phyloP scores from a whole-genome alignment of 2,888 invertebrate genomes.

The Choristoneura rosaceana region DNA sequence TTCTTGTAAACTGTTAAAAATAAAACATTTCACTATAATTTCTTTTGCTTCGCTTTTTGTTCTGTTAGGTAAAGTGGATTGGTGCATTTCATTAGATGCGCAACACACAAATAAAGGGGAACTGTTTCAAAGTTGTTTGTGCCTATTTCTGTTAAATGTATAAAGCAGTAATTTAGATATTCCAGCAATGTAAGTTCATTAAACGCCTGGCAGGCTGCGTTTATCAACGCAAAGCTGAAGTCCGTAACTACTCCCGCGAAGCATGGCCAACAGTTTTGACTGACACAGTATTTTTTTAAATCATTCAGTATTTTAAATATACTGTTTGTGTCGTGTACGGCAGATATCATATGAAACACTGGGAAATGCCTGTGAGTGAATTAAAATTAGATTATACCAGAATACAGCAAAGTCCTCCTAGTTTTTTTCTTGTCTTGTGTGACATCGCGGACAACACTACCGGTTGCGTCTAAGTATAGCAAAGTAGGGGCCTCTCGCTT shows the following conservation, averaged over 20 bases:
- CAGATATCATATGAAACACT: too few species aligned
- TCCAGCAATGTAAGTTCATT: neutral
- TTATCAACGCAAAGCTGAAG: slow-evolving; percentile 1
- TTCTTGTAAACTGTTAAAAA: neutral
- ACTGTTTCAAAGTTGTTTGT: neutral
- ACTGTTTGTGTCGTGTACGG: too few species aligned
- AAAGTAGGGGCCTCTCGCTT: too few species aligned
- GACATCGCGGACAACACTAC: too few species aligned
- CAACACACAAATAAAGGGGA: neutral
- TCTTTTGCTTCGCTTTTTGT: neutral
- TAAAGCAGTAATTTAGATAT: neutral
- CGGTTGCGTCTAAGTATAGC: too few species aligned
- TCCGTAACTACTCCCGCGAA: neutral
- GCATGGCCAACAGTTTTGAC: neutral
- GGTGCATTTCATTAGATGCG: neutral
- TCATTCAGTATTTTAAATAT: too few species aligned
- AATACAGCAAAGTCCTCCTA: too few species aligned
- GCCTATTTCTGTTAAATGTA: neutral
- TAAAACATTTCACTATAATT: neutral
- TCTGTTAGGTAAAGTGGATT: neutral
- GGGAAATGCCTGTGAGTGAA: too few species aligned
- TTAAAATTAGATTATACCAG: too few species aligned
- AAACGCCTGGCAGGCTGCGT: neutral
- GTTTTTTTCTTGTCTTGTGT: too few species aligned
- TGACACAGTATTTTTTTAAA: neutral